Evolutionary conservation across 2,113 vertebrate genomes (phyloP).

Genomic region (Microcebus ravelobensis): DNA sequence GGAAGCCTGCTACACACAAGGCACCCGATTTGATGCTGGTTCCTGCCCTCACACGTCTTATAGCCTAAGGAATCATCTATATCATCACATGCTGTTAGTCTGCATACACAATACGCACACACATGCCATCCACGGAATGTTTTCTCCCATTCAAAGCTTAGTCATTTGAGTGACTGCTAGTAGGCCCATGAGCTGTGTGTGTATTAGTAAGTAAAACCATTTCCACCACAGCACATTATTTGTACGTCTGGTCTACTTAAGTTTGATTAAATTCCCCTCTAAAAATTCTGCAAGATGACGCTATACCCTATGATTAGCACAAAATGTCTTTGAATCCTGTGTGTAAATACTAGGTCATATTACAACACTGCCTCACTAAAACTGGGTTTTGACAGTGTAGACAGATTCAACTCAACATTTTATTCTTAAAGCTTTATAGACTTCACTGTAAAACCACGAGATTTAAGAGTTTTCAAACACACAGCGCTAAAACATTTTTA

Average conservation of each 20-base stretch:
- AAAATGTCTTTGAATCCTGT: not conserved
- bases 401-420: not conserved
- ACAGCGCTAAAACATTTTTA: not conserved
- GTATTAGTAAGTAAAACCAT: not conserved
- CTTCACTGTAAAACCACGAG: not conserved
- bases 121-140: not conserved
- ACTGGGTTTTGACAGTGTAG: not conserved
- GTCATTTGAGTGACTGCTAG: not conserved
- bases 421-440: not conserved
- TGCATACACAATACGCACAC: not conserved
- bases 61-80: not conserved
- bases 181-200: not conserved
- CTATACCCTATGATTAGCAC: not conserved
- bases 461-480: not conserved
- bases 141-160: not conserved
- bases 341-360: not conserved
- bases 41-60: not conserved
- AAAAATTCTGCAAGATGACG: not conserved
- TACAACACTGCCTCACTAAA: not conserved
- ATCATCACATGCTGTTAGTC: not conserved
- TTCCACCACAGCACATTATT: not conserved
- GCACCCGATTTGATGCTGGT: too few relatives aligned
- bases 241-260: not conserved
- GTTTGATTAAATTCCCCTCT: not conserved
- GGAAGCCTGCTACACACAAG: not conserved